Evolutionary conservation across 2,888 invertebrate genomes (phyloP), one percentile per base, ranked within the genome.

Genomic region (Nysson spinosus): DNA sequence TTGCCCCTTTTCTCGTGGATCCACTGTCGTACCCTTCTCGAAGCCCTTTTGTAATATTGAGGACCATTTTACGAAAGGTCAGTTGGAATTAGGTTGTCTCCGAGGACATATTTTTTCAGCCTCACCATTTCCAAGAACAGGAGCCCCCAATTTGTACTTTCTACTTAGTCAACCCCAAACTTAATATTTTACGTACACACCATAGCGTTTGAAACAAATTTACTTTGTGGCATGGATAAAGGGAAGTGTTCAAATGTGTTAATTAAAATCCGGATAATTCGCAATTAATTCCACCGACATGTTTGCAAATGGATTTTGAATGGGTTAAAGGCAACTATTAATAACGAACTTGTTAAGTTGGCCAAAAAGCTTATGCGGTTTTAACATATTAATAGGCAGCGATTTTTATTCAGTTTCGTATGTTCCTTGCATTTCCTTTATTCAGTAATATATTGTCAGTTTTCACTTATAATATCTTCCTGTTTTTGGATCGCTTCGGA

Each of bases 251-350:
- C 32, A 12, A 51, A 14, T 34, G 47, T 50, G 62, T 62, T 65
- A 46, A 44, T 62, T 28, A 39, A 47, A 54, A 44, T 49, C 12
- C 42, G 19, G 42, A 32, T 22, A 37, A 28, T 42, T 20, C 40
- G 40, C 19, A 55, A 65, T 40, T 54, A 44, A 61, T 61, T 61
- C 61, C 61, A 64, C 54, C 61, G 64, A 64, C 43, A 24, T n/a
- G 22, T 26, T 34, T 28, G 43, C n/a, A 28, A n/a, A n/a, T n/a
- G n/a, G n/a, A n/a, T n/a, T n/a, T n/a, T n/a, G n/a, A n/a, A n/a
- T n/a, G n/a, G n/a, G n/a, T n/a, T n/a, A n/a, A n/a, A n/a, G n/a
- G n/a, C n/a, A n/a, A n/a, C n/a, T n/a, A n/a, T n/a, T n/a, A n/a
- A n/a, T n/a, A n/a, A n/a, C n/a, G n/a, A n/a, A n/a, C n/a, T n/a